Evolutionary conservation across 2,797 vertebrate species (phyloP), one percentile per base, ranked within the genome.

Genomic region (Linurgus olivaceus): DNA sequence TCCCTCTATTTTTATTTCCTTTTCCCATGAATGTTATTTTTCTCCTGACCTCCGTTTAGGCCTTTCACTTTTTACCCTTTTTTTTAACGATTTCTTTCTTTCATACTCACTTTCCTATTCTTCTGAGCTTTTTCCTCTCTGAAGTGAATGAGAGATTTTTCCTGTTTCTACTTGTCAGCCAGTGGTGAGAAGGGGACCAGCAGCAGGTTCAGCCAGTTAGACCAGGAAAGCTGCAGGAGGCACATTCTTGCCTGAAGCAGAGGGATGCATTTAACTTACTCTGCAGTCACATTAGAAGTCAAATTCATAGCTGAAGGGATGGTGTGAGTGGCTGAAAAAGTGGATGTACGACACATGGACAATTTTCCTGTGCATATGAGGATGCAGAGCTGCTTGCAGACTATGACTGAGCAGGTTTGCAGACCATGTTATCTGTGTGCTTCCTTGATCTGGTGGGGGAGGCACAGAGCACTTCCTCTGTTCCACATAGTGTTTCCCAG

Each of bases 351-450:
- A 24, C 10, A 31, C 10, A 13, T 26, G 48, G 35, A 70, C 37
- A 25, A 31, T 76, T 87, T 45, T 18, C 35, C 29, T 50, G 37
- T 35, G 33, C 0, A 0, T 5, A 3, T 45, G 45, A 85, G 33
- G 74, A 67, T 91, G n/a, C 23, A n/a, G 38, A 90, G 47, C 47
- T 92, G 21, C 63, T 67, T 55, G 58, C 63, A 29, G 0, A 0
- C 28, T 11, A 4, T 67, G 44, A 51, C 52, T 50, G 50, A 62
- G 42, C 11, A 57, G 31, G 50, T 86, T 81, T 86, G 50, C 58
- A 33, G 0, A 0, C 15, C 0, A 0, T 19, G 24, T 45, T 79
- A 5, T 23, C 13, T 14, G 0, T 33, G 51, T 4, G 2, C 13
- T 61, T 58, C 50, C 70, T 48, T 80, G 55, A 18, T 75, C 51